Percentiles rank a stretch among this genome's conserved stretches.
These are phyloP conservation scores for Oryzias sinensis DNA, from an alignment of 2,797 vertebrate species.

Conservation along the genomic window DNA sequence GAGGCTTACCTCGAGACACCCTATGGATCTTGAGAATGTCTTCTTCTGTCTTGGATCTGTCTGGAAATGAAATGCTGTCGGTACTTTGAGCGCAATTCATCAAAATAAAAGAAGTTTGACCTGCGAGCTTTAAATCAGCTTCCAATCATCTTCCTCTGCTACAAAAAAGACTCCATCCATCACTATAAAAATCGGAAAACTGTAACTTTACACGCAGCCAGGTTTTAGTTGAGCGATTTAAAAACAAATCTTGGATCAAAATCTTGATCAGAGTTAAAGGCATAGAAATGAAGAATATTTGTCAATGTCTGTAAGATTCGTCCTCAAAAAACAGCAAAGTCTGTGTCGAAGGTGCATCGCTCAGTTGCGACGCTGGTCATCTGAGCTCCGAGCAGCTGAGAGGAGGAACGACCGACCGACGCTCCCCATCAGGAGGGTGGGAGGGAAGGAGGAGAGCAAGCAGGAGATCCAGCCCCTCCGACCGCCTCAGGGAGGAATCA, in stretches of 20 bases:
- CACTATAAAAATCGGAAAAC: constrained; percentile 9
- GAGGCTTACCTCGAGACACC: constrained; percentile 37
- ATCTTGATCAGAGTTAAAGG: background rate
- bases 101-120: constrained; percentile 33
- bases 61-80: constrained; percentile 35
- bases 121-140: constrained; percentile 35
- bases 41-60: constrained; percentile 20
- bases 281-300: background rate
- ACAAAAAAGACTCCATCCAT: background rate
- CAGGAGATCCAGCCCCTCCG: background rate
- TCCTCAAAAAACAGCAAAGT: constrained; percentile 10
- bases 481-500: background rate
- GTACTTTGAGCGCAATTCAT: constrained; percentile 20
- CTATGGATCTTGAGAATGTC: constrained; percentile 20
- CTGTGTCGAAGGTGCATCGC: constrained; percentile 59
- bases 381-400: constrained; percentile 45
- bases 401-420: constrained; percentile 29
- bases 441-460: background rate
- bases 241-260: constrained; percentile 49
- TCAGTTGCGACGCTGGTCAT: constrained; percentile 74
- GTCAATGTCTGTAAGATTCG: constrained; percentile 5
- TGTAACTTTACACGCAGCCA: constrained; percentile 19
- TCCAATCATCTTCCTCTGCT: constrained; percentile 6
- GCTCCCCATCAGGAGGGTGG: constrained; percentile 3
- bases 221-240: constrained; percentile 26